phyloP scores from a whole-genome alignment of 2,888 invertebrate genomes.

The Noctua janthina region DNA sequence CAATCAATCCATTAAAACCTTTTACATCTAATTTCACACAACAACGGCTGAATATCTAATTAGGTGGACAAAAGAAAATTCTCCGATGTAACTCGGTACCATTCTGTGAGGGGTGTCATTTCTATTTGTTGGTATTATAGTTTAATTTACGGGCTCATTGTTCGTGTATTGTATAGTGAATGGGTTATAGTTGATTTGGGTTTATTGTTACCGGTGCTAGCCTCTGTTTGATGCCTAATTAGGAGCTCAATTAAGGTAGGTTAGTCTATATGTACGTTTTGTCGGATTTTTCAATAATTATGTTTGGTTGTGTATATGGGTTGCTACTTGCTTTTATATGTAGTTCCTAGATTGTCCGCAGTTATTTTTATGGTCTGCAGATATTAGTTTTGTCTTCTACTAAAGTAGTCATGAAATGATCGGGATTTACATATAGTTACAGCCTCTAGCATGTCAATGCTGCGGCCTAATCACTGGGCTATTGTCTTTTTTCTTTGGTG shows the following conservation, averaged over 20 bases:
- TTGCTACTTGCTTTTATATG: background rate
- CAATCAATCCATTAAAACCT: slow-evolving; percentile 48
- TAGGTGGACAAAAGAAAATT: slow-evolving; percentile 56
- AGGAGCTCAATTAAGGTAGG: background rate
- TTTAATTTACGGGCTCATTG: slow-evolving; percentile 50
- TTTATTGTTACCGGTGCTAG: slow-evolving; percentile 25
- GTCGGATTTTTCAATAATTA: background rate
- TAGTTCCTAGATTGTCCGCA: background rate
- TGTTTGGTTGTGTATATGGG: background rate
- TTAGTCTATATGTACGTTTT: background rate
- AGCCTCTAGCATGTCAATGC: background rate
- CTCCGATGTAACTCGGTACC: slow-evolving; percentile 40
- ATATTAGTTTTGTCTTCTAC: background rate
- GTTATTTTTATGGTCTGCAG: background rate
- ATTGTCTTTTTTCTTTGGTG: background rate
- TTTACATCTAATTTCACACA: slow-evolving; percentile 20
- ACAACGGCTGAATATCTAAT: slow-evolving; percentile 53
- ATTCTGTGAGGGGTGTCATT: slow-evolving; percentile 42
- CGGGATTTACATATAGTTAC: background rate
- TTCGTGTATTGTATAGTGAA: slow-evolving; percentile 40
- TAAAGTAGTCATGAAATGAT: background rate
- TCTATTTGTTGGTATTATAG: slow-evolving; percentile 57
- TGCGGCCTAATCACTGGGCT: too few relatives aligned
- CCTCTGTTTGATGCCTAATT: slow-evolving; percentile 27
- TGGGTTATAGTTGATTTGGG: slow-evolving; percentile 32